Percentiles rank a stretch among this genome's conserved stretches.
phyloP scores from a whole-genome alignment of 2,113 vertebrate genomes.

The Gnathonemus longibarbis region DNA sequence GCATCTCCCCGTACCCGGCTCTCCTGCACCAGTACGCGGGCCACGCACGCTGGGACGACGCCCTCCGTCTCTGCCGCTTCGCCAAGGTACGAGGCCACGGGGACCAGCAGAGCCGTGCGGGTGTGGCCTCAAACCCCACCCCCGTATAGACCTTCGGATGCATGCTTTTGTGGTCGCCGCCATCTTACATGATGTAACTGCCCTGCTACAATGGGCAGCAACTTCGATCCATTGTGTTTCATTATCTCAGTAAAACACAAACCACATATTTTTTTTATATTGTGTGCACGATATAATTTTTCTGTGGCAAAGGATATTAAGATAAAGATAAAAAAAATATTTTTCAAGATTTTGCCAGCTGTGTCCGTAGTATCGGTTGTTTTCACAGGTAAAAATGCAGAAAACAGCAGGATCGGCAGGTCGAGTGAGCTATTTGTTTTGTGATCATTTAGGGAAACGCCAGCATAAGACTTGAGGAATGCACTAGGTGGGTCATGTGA shows the following conservation, averaged over 20 bases:
- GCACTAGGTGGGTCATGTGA: not conserved
- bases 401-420: not conserved
- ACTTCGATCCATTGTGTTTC: not conserved
- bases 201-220: not conserved
- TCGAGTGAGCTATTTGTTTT: not conserved
- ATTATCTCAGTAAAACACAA: not conserved
- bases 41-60: conserved; percentile 78
- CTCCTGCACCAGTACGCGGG: conserved; percentile 74
- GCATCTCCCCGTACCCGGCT: conserved; percentile 70
- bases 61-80: conserved; percentile 84
- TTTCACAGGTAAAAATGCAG: not conserved
- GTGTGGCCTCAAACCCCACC: not conserved
- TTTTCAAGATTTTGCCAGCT: not conserved
- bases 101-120: not conserved
- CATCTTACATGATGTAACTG: not conserved
- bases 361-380: not conserved
- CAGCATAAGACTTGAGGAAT: not conserved
- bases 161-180: not conserved
- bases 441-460: not conserved
- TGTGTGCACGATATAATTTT: not conserved
- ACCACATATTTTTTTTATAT: not conserved
- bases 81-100: conserved; percentile 69
- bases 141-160: not conserved
- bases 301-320: not conserved
- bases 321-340: not conserved